Conservation (phyloP, 1,140 invertebrate species). For the Drosophila tristis region DNA sequence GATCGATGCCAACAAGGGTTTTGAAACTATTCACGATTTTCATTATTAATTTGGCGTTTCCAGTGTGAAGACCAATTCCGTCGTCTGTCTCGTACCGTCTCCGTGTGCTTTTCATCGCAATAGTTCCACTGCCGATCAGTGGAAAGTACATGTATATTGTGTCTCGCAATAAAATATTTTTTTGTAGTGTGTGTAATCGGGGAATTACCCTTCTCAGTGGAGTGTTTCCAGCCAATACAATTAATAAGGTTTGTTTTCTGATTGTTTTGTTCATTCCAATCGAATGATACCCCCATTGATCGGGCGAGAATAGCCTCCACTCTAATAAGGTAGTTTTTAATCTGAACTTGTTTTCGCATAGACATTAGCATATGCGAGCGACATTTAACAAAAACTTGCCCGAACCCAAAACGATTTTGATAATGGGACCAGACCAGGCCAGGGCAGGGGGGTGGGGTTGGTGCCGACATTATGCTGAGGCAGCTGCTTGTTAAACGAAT, state of each 20-base stretch:
- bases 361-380: constrained; percentile 36
- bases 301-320: constrained; percentile 1
- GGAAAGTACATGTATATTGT: no score
- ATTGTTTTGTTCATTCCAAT: constrained; percentile 12
- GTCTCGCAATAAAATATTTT: no score
- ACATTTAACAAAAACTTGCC: constrained; percentile 38
- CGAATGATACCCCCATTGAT: constrained; percentile 5
- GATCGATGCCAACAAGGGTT: constrained; percentile 32
- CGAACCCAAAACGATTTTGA: constrained; percentile 26
- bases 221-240: no score
- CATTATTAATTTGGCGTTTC: constrained; percentile 81
- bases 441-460: not conserved
- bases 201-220: no score
- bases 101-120: not conserved
- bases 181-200: no score
- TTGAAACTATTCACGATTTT: constrained; percentile 40
- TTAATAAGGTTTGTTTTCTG: not conserved
- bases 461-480: not conserved
- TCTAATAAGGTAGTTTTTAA: not conserved
- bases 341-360: constrained; percentile 49
- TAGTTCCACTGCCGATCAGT: no score
- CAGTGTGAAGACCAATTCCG: constrained; percentile 82
- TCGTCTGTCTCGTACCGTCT: not conserved
- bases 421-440: constrained; percentile 6
- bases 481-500: constrained; percentile 21